These are phyloP conservation scores for Diorhabda sublineata DNA, from an alignment of 1,140 invertebrate genomes.

Conservation along the genomic window DNA sequence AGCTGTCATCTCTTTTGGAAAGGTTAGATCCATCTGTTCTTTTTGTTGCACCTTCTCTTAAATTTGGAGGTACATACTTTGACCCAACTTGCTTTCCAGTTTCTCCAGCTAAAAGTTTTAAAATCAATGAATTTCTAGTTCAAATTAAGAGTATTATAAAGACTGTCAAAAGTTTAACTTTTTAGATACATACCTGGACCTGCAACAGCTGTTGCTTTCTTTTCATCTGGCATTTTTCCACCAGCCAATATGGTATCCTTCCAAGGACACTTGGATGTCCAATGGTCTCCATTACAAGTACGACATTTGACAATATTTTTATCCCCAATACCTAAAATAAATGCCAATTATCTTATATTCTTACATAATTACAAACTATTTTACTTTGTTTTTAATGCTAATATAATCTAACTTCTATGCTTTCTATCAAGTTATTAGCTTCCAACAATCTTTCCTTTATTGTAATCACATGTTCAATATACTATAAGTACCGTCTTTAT, in stretches of 20 bases:
- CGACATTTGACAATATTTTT: slow-evolving; percentile 88
- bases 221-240: slow-evolving; percentile 52
- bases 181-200: slow-evolving; percentile 5
- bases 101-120: slow-evolving; percentile 36
- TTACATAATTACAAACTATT: too few species aligned
- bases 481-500: too few species aligned
- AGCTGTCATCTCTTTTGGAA: slow-evolving; percentile 72
- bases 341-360: not conserved
- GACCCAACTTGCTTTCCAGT: slow-evolving; percentile 48
- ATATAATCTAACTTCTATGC: not conserved
- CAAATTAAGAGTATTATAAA: too few species aligned
- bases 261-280: slow-evolving; percentile 95
- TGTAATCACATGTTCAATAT: too few species aligned
- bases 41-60: slow-evolving; percentile 76
- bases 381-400: too few species aligned
- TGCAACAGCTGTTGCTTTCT: slow-evolving; percentile 32
- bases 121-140: too few species aligned
- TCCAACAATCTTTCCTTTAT: not conserved
- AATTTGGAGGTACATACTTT: slow-evolving; percentile 82
- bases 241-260: slow-evolving; percentile 79
- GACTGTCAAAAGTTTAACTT: not conserved
- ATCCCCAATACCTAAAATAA: slow-evolving; percentile 51
- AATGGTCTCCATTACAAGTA: slow-evolving; percentile 94
- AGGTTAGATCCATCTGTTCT: slow-evolving; percentile 69
- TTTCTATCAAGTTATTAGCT: not conserved